These are phyloP conservation scores for Mya arenaria DNA, from an alignment of 1,140 invertebrate species.

Conservation along the genomic window DNA sequence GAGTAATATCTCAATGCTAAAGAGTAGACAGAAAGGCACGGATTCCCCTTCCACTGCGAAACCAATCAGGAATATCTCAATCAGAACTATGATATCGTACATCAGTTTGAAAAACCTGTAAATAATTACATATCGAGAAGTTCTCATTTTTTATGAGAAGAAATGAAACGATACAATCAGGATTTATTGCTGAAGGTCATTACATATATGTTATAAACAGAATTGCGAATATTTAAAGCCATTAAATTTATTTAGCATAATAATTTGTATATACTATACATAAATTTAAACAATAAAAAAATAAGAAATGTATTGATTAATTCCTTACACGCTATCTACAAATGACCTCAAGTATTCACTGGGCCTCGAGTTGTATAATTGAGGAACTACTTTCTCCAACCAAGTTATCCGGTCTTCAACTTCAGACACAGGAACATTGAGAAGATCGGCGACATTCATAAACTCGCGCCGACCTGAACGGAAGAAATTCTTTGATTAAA, in stretches of 20 bases:
- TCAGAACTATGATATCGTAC: conserved; percentile 17
- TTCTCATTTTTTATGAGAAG: no score
- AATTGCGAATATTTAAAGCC: no score
- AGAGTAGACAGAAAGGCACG: not conserved
- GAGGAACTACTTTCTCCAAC: conserved; percentile 29
- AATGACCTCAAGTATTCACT: conserved; percentile 20
- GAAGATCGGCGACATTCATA: conserved; percentile 46
- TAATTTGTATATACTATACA: no score
- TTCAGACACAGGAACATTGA: conserved; percentile 47
- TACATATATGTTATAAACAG: no score
- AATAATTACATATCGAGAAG: not conserved
- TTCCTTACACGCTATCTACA: conserved; percentile 29
- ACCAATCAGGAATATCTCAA: conserved; percentile 29
- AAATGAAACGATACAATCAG: no score
- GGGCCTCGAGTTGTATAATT: conserved; percentile 9
- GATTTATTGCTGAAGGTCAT: no score
- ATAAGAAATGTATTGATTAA: no score
- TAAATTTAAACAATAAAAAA: no score
- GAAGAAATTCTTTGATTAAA: no score
- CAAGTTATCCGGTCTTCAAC: conserved; percentile 34
- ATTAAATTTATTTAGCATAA: no score
- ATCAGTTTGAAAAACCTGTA: conserved; percentile 32
- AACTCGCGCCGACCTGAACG: conserved; percentile 34
- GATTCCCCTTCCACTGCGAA: conserved; percentile 1
- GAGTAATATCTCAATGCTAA: conserved; percentile 14